A percentile compares a stretch with the other conserved stretches of the same genome.
Conservation (phyloP, 2,888 invertebrate genomes). For the Busseola fusca region DNA sequence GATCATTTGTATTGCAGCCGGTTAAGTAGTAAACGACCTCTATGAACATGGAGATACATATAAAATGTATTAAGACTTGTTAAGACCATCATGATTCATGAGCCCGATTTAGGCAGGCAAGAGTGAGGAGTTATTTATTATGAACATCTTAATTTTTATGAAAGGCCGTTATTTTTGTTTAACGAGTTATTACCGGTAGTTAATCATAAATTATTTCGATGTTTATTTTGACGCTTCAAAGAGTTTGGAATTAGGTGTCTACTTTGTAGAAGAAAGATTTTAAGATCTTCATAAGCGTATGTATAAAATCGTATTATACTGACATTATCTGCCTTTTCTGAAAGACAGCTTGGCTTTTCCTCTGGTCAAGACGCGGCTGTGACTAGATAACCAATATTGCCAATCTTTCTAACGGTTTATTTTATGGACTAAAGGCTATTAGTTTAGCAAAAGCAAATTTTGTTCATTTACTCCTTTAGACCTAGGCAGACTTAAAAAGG, state of each 20-base stretch:
- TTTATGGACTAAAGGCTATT: no score
- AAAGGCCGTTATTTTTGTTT: constrained; percentile 44
- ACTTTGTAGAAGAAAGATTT: neutral
- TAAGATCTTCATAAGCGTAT: neutral
- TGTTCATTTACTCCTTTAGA: neutral
- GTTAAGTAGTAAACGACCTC: constrained; percentile 39
- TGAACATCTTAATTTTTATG: constrained; percentile 48
- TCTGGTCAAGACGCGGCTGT: neutral
- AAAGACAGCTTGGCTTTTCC: neutral
- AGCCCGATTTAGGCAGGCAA: constrained; percentile 42
- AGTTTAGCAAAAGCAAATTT: neutral
- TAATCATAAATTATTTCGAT: constrained; percentile 40
- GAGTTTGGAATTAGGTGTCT: constrained; percentile 1
- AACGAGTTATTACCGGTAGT: constrained; percentile 47
- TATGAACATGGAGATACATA: constrained; percentile 46
- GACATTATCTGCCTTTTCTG: neutral
- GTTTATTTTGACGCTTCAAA: constrained; percentile 39
- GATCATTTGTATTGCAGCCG: constrained; percentile 30
- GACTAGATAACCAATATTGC: neutral
- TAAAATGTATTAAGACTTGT: constrained; percentile 41
- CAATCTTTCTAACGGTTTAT: neutral
- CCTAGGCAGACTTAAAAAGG: neutral
- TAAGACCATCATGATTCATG: constrained; percentile 38
- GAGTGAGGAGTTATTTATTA: constrained; percentile 47
- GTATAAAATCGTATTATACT: neutral